Conservation (phyloP, 2,113 vertebrate species). For the Furnarius figulus region DNA sequence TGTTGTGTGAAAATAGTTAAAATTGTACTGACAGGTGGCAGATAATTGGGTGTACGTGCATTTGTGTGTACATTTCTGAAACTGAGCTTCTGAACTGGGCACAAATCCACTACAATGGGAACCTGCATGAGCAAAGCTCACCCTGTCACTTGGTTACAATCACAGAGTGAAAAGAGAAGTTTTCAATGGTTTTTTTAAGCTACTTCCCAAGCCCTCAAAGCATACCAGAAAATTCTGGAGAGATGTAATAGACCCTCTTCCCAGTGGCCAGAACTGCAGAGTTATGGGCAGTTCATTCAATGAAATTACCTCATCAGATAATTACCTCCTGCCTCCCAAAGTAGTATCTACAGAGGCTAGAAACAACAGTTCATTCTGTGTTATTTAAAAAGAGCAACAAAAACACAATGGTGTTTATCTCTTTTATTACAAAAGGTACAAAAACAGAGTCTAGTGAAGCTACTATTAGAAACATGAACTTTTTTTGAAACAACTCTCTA, state of each 20-base stretch:
- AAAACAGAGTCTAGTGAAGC: slow-evolving; percentile 61
- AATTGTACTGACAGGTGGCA: background rate
- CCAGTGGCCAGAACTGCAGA: background rate
- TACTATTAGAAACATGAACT: slow-evolving; percentile 10
- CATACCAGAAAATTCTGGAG: background rate
- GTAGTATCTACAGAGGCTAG: background rate
- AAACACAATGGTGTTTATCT: background rate
- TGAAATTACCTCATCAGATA: background rate
- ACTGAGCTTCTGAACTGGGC: background rate
- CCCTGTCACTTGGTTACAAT: background rate
- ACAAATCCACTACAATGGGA: background rate
- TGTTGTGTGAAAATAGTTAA: background rate
- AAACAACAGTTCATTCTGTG: background rate
- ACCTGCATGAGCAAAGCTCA: background rate
- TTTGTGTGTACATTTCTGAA: background rate
- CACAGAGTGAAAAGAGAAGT: background rate
- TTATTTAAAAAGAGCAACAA: background rate
- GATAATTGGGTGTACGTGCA: background rate
- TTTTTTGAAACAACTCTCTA: slow-evolving; percentile 57
- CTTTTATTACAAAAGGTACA: slow-evolving; percentile 75
- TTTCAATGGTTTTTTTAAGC: background rate
- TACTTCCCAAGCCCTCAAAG: background rate
- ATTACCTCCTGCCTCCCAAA: background rate
- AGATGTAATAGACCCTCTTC: background rate
- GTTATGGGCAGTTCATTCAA: background rate